Evolutionary conservation across 2,888 invertebrate genomes (phyloP).

Genomic region (Alloscopus bannaensis): DNA sequence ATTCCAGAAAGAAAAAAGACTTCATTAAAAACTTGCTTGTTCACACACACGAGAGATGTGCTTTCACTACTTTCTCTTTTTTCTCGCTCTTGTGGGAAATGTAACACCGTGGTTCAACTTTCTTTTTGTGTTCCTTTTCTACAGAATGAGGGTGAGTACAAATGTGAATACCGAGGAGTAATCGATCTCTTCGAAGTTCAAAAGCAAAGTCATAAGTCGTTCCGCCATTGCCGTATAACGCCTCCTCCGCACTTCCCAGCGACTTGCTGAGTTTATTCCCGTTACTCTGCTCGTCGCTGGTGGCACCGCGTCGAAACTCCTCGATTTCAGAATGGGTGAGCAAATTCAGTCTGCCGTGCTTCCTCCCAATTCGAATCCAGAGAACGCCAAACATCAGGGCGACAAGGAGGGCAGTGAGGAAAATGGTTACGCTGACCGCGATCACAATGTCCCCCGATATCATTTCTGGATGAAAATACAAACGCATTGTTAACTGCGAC

Average conservation of each 20-base stretch:
- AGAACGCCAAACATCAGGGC: conserved; percentile 49
- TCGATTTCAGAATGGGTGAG: conserved; percentile 62
- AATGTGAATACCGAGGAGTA: conserved; percentile 41
- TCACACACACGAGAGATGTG: background rate
- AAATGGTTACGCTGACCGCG: conserved; percentile 53
- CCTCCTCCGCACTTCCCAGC: background rate
- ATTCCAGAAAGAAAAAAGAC: conserved; percentile 15
- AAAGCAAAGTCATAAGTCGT: conserved; percentile 38
- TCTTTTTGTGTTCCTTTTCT: too few relatives aligned
- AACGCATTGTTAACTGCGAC: background rate
- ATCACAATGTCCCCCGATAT: conserved; percentile 51
- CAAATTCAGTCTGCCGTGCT: conserved; percentile 39
- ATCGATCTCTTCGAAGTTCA: conserved; percentile 50
- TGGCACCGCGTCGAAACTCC: conserved; percentile 49
- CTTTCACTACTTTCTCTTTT: background rate
- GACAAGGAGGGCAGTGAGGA: conserved; percentile 49
- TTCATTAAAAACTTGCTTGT: background rate
- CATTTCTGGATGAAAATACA: background rate
- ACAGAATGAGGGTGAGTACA: too few relatives aligned
- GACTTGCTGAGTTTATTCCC: conserved; percentile 19
- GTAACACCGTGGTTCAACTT: too few relatives aligned
- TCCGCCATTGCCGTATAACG: conserved; percentile 22
- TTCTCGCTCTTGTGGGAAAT: too few relatives aligned
- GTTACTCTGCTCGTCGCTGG: conserved; percentile 26
- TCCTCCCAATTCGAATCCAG: conserved; percentile 55